Percentiles rank a stretch among this genome's conserved stretches.
phyloP scores from a whole-genome alignment of 2,888 invertebrate genomes.

The Antheraea assamensis region DNA sequence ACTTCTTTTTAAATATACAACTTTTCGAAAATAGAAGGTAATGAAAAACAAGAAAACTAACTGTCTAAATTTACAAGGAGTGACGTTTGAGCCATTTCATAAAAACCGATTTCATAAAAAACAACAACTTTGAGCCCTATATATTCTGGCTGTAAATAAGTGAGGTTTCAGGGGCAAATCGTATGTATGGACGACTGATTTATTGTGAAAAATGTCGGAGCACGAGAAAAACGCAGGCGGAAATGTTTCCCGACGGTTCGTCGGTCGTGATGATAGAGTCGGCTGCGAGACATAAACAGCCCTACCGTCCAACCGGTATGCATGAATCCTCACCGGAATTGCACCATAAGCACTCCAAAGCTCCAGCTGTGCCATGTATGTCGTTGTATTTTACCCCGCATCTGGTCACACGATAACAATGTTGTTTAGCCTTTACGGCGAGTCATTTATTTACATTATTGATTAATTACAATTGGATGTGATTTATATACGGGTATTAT shows the following conservation, averaged over 20 bases:
- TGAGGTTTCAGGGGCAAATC: constrained; percentile 46
- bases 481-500: too few species aligned
- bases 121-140: constrained; percentile 58
- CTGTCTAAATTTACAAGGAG: constrained; percentile 71
- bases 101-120: constrained; percentile 54
- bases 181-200: constrained; percentile 61
- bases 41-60: constrained; percentile 56
- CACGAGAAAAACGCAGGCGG: constrained; percentile 57
- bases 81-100: constrained; percentile 65
- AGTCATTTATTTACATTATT: too few species aligned
- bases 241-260: constrained; percentile 37
- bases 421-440: too few species aligned
- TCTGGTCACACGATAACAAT: neutral
- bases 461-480: too few species aligned
- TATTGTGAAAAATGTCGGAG: constrained; percentile 62
- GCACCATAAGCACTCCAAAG: constrained; percentile 57
- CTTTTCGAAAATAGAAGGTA: constrained; percentile 68
- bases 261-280: constrained; percentile 56
- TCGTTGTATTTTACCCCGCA: constrained; percentile 11
- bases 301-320: constrained; percentile 52
- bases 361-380: constrained; percentile 63
- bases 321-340: constrained; percentile 44
- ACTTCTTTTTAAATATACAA: neutral
- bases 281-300: constrained; percentile 49
- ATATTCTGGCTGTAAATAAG: constrained; percentile 57